Base-by-base conservation (phyloP, 2,888 invertebrate species). In the Hetaerina titia region DNA sequence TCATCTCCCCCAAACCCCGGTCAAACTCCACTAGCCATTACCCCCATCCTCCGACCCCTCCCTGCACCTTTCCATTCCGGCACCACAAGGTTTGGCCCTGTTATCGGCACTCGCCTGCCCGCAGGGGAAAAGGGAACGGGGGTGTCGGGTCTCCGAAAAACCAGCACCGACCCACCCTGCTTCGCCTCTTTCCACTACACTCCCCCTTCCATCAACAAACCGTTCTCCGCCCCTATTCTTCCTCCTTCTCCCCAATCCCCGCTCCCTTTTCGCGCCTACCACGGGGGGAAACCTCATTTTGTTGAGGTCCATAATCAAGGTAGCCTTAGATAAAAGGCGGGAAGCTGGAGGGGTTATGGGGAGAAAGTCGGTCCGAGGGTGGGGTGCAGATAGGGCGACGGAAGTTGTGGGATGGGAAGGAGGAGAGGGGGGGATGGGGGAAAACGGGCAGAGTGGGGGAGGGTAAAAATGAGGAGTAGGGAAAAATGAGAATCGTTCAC, bases 291-390 rank as follows among this genome's bases (percentile, higher is more conserved):
- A 45, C 56, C 69, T 56, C 92, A 92, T 74, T 69, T 69, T 74
- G 92, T 69, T 69, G 92, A 64, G 92, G 69, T 69, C 69, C 92
- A 69, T 69, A 92, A 74, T 92, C 74, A 64, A 92, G 69, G 69
- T 57, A 57, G 92, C 22, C 19, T 56, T 69, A 69, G 69, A 92
- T 92, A 74, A 57, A 90, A 90, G 63, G 63, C 90, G 25, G 60
- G 25, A 31, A 22, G 90, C 25, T 57, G 45, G 11, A 31, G 19
- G 1, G 31, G 87, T 1, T 2, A 45, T 31, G 4, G 19, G 88
- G 22, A 7, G 56, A 45, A 17, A 2, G 88, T 7, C 13, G 6
- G 88, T n/a, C 56, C 22, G 90, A 25, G 90, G 25, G 90, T n/a
- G 57, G 22, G 25, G 2, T 57, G 9, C 17, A n/a, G 22, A 81